A percentile compares a stretch with the other conserved stretches of the same genome.
These are phyloP conservation scores for Drosophila monieri DNA, from an alignment of 2,888 invertebrate species.

Conservation along the genomic window DNA sequence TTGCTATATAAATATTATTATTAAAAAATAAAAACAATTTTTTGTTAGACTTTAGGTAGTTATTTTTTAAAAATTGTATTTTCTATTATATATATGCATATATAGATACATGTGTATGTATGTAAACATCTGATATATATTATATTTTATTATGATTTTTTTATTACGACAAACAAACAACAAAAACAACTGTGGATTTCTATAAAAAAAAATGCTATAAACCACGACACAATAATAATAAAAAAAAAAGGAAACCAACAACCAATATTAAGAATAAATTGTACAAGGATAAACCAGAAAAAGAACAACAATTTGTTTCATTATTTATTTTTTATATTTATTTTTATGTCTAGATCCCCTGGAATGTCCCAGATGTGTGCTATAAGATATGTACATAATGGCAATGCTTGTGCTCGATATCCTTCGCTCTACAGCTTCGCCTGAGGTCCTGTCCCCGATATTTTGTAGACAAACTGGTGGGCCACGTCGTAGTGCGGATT, in stretches of 20 bases:
- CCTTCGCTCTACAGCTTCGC: slow-evolving; percentile 67
- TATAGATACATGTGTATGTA: slow-evolving; percentile 24
- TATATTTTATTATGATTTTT: slow-evolving; percentile 37
- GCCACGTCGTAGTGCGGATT: slow-evolving; percentile 88
- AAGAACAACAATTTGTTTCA: neutral
- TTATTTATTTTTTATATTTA: neutral
- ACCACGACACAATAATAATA: slow-evolving; percentile 70
- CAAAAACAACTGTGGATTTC: slow-evolving; percentile 57
- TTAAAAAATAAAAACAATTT: slow-evolving; percentile 59
- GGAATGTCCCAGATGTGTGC: slow-evolving; percentile 1
- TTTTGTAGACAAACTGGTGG: slow-evolving; percentile 85
- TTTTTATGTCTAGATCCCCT: neutral
- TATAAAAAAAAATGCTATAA: slow-evolving; percentile 57
- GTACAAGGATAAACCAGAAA: slow-evolving; percentile 56
- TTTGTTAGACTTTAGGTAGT: slow-evolving; percentile 75
- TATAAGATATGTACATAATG: slow-evolving; percentile 25
- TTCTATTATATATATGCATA: slow-evolving; percentile 56
- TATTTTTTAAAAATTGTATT: slow-evolving; percentile 76
- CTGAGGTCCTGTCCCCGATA: slow-evolving; percentile 82
- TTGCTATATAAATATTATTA: slow-evolving; percentile 63
- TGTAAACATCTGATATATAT: slow-evolving; percentile 21
- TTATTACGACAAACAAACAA: slow-evolving; percentile 14
- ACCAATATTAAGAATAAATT: slow-evolving; percentile 50
- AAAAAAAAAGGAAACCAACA: slow-evolving; percentile 26
- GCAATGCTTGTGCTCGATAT: neutral